phyloP scores from a whole-genome alignment of 2,888 invertebrate species.

The Micoletzkya japonica region DNA sequence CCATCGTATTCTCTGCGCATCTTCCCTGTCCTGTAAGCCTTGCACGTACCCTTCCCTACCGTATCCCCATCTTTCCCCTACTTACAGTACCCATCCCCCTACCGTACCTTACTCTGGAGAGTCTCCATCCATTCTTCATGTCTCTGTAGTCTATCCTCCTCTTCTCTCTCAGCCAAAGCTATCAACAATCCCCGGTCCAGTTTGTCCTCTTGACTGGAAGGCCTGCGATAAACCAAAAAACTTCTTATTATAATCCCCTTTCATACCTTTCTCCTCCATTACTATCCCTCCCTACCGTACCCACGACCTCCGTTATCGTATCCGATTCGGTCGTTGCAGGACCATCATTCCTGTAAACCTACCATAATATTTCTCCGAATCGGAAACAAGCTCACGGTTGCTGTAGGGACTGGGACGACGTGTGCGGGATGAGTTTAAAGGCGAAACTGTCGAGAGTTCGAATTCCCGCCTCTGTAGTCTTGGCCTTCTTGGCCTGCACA shows the following conservation, averaged over 20 bases:
- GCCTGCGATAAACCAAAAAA: no score
- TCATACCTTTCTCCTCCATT: no score
- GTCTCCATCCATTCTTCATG: neutral
- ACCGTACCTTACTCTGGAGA: neutral
- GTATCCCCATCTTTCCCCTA: neutral
- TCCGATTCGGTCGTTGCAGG: no score
- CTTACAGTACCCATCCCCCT: neutral
- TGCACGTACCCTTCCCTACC: conserved; percentile 7
- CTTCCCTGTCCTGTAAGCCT: neutral
- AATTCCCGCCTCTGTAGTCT: neutral
- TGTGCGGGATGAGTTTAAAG: conserved; percentile 32
- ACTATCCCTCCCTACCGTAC: no score
- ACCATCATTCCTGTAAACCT: no score
- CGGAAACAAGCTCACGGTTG: no score
- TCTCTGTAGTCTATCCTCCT: neutral
- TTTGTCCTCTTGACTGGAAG: no score
- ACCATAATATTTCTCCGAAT: no score
- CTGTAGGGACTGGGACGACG: no score
- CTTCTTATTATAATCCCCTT: no score
- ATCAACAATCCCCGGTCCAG: no score
- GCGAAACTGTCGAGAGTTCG: conserved; percentile 32
- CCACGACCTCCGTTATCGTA: no score
- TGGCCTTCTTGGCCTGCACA: neutral
- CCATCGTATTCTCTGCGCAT: conserved; percentile 9
- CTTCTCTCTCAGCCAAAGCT: neutral